A percentile compares a stretch with the other conserved stretches of the same genome.
Conservation (phyloP, 1,140 invertebrate genomes). For the Thalassaphorura encarpata region DNA sequence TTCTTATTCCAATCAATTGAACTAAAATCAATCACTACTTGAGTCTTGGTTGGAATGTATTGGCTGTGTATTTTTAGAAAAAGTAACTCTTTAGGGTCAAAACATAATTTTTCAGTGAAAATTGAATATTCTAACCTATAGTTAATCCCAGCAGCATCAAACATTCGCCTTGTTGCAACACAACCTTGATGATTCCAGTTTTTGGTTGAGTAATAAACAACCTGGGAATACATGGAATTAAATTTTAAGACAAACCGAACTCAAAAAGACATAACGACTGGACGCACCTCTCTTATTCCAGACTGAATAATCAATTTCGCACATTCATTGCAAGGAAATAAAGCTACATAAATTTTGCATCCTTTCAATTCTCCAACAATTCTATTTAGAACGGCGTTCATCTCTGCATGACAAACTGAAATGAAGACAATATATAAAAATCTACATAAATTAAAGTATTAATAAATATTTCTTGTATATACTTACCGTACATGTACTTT, state of each 20-base stretch:
- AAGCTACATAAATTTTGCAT: slow-evolving; percentile 72
- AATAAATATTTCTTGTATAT: neutral
- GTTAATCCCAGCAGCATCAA: slow-evolving; percentile 59
- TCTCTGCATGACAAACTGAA: slow-evolving; percentile 91
- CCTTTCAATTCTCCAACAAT: slow-evolving; percentile 63
- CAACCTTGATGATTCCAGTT: slow-evolving; percentile 54
- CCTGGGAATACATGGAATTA: slow-evolving; percentile 6
- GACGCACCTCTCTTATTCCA: slow-evolving; percentile 64
- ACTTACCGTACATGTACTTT: slow-evolving; percentile 74
- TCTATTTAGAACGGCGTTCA: slow-evolving; percentile 92
- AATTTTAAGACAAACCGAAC: neutral
- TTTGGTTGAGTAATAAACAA: slow-evolving; percentile 69
- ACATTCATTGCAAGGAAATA: slow-evolving; percentile 95
- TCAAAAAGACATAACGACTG: neutral
- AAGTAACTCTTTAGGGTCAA: slow-evolving; percentile 27
- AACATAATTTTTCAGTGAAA: neutral
- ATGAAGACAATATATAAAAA: slow-evolving; percentile 31
- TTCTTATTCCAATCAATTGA: slow-evolving; percentile 46
- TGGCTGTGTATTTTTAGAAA: slow-evolving; percentile 47
- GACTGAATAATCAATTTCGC: slow-evolving; percentile 94
- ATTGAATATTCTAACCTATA: slow-evolving; percentile 42
- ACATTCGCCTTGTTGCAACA: slow-evolving; percentile 65
- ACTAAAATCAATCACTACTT: slow-evolving; percentile 59
- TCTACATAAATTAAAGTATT: neutral
- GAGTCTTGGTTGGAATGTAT: slow-evolving; percentile 48